Base-by-base conservation (phyloP, 2,797 vertebrate species). In the Bucorvus abyssinicus region DNA sequence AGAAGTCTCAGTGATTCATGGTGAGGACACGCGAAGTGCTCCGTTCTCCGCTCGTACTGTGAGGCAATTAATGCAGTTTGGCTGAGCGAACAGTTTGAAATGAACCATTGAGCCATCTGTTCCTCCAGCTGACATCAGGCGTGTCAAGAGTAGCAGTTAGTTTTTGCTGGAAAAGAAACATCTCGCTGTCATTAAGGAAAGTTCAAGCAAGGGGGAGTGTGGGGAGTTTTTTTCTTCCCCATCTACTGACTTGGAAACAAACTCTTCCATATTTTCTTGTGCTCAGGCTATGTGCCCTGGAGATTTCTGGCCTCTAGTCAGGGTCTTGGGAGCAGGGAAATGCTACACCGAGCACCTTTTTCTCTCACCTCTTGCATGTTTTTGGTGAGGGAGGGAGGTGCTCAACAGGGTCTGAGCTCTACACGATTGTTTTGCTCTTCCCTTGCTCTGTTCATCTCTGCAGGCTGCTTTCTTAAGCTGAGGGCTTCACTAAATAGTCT, bases 61-160 rank as follows among this genome's bases (percentile, higher is more conserved):
- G 79, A 87, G 89, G 89, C 94, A 96, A 94, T 96, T 95, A 93
- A 95, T 96, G 87, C 92, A 90, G 87, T 95, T 87, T 94, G 96
- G 92, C 96, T 95, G 92, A 87, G 85, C 32, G 94, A 97, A 95
- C 60, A 42, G 89, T 90, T 90, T 84, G 65, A 49, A 78, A 95
- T 89, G 88, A 95, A 96, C 90, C 95, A 74, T 27, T 80, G 88
- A 87, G 91, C 97, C 96, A 96, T 97, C 97, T 98, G 97, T 94
- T 97, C 93, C 96, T 86, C 88, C 94, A 96, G 88, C 95, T 95
- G 97, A 97, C 94, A 95, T 60, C 78, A 94, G 84, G 90, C 73
- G 1, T 91, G 90, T 84, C 68, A 73, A 74, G 81, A 90, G 85
- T 74, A 94, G 95, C 95, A 92, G 92, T 57, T 26, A 36, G 77